A percentile compares a stretch with the other conserved stretches of the same genome.
These are phyloP conservation scores for Tinamus guttatus DNA, from an alignment of 2,113 vertebrate species.

Conservation along the genomic window DNA sequence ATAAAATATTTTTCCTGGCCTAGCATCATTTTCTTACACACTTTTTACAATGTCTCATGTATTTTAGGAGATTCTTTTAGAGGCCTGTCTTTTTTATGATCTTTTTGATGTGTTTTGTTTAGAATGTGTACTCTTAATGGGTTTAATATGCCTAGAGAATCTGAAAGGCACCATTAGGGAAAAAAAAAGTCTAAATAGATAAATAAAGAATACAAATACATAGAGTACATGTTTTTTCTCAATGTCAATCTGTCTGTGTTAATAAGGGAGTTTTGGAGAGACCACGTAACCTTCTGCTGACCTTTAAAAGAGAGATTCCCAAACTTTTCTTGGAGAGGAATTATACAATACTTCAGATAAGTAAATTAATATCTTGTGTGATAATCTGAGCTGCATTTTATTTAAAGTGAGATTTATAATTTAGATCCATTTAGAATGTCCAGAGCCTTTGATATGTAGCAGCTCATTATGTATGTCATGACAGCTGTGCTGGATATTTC, in stretches of 20 bases:
- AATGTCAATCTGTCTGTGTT: background rate
- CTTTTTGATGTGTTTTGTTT: constrained; percentile 49
- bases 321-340: background rate
- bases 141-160: background rate
- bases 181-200: constrained; percentile 51
- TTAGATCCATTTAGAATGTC: background rate
- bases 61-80: constrained; percentile 46
- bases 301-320: background rate
- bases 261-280: constrained; percentile 13
- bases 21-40: constrained; percentile 46
- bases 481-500: background rate
- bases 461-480: constrained; percentile 3
- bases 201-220: constrained; percentile 49
- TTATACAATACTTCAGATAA: background rate
- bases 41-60: constrained; percentile 31
- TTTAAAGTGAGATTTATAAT: constrained; percentile 21
- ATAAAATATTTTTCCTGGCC: constrained; percentile 63
- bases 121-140: constrained; percentile 22
- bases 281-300: background rate
- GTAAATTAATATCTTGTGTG: background rate
- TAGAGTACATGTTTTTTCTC: constrained; percentile 15
- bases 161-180: background rate
- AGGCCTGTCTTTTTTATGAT: constrained; percentile 11
- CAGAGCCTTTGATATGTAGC: background rate
- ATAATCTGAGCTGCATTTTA: background rate